Base-by-base conservation (phyloP, 2,888 invertebrate species). In the Megaustenia siamemsis region DNA sequence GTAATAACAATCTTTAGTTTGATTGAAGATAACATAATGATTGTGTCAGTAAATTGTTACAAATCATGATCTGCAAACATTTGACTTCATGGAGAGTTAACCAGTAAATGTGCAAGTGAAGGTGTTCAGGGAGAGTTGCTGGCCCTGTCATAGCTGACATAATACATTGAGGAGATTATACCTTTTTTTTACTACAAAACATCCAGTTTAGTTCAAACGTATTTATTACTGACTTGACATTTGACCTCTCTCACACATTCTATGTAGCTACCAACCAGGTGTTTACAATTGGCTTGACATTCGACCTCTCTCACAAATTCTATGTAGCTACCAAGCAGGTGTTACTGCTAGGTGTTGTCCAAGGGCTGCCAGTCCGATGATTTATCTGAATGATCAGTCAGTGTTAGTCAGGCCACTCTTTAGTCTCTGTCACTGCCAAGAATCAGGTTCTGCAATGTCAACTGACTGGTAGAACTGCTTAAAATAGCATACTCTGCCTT, bases 401-500 rank as follows among this genome's bases (percentile, higher is more conserved):
- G 24, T 45, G 73, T 49, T 18, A 49, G 45, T 21, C 18, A 24
- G 40, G 38, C 21, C 21, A 40, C 28, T 6, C 32, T 15, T 49
- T 5, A 69, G 40, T 40, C 28, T n/a, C 32, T 49, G 32, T 32
- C 32, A 28, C 49, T 49, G 32, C 18, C 45, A 21, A 10, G 18
- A 73, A 49, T 35, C 32, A 49, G 45, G 32, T 32, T 32, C n/a
- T 1, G 12, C 8, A 12, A 3, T 32, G 32, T 82, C 43, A 24
- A 10, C 12, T n/a, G 3, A 77, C 28, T n/a, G 12, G 24, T 32
- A 32, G 63, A 10, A 15, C 10, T 63, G 73, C 79, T 90, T 87
- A 94, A 87, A 94, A 94, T 84, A 94, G 89, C 94, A 94, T 94
- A 88, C 94, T 94, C 87, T 94, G 94, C 81, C 94, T 91, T 86